phyloP scores from a whole-genome alignment of 2,797 vertebrate genomes.

The Melopsittacus undulatus region DNA sequence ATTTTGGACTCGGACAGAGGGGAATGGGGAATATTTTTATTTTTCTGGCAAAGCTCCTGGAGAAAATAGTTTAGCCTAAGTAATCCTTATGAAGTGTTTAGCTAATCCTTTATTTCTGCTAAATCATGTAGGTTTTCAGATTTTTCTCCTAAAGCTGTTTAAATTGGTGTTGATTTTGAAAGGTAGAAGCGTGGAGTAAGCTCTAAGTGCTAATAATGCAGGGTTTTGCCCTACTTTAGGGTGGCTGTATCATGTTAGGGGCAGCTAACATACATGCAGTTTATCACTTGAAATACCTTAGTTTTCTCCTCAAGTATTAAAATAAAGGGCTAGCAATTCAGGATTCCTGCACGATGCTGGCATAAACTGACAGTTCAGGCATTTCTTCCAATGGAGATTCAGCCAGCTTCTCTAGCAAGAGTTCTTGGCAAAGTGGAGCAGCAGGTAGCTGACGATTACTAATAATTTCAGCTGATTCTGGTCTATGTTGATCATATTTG shows the following conservation, averaged over 20 bases:
- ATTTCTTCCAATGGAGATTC: neutral
- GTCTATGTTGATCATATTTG: neutral
- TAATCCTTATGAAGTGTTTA: neutral
- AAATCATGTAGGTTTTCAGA: neutral
- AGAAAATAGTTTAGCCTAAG: neutral
- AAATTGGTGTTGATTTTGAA: neutral
- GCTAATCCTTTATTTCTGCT: conserved; percentile 15
- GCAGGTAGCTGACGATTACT: neutral
- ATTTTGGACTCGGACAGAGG: neutral
- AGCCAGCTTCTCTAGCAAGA: neutral
- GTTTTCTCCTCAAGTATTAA: neutral
- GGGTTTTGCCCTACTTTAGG: neutral
- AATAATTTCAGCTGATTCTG: neutral
- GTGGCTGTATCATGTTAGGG: neutral
- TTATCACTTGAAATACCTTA: neutral
- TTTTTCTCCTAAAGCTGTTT: neutral
- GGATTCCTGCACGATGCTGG: neutral
- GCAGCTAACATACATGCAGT: neutral
- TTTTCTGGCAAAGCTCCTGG: neutral
- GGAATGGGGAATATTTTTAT: neutral
- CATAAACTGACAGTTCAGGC: neutral
- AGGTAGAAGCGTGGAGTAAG: neutral
- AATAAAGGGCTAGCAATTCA: neutral
- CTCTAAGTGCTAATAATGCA: neutral
- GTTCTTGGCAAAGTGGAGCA: neutral